A percentile compares a stretch with the other conserved stretches of the same genome.
phyloP scores from a whole-genome alignment of 2,113 vertebrate genomes.

The Andinoacara biseriatus region DNA sequence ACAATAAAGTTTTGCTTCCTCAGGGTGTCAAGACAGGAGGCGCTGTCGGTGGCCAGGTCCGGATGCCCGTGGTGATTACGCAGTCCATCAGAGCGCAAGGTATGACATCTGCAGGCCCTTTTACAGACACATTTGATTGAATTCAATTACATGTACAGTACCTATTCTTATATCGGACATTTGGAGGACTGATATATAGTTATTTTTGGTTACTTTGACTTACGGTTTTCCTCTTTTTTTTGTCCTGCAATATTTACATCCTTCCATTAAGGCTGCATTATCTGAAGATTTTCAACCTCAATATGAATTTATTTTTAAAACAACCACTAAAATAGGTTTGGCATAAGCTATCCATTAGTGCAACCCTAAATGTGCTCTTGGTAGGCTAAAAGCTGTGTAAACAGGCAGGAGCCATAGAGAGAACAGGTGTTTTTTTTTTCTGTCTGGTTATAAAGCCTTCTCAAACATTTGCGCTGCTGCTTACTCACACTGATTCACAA shows the following conservation, averaged over 20 bases:
- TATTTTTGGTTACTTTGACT: neutral
- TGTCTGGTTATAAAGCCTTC: constrained; percentile 70
- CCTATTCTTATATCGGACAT: neutral
- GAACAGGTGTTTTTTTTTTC: constrained; percentile 70
- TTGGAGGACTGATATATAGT: neutral
- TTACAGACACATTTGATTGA: neutral
- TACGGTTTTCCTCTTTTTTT: neutral
- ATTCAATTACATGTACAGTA: neutral
- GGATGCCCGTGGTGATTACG: constrained; percentile 87
- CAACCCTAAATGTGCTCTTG: constrained; percentile 30
- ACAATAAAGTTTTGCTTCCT: constrained; percentile 16
- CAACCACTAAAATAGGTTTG: constrained; percentile 4
- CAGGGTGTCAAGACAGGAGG: constrained; percentile 84
- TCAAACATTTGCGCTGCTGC: constrained; percentile 76
- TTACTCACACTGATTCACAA: constrained; percentile 81
- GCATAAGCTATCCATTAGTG: constrained; percentile 47
- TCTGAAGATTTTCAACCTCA: constrained; percentile 14
- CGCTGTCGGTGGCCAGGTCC: constrained; percentile 81
- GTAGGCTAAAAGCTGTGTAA: constrained; percentile 63
- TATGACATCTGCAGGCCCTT: constrained; percentile 53
- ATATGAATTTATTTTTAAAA: constrained; percentile 20
- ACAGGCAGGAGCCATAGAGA: constrained; percentile 60
- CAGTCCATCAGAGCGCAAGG: constrained; percentile 85
- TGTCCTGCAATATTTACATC: neutral
- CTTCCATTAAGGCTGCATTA: neutral